These are phyloP conservation scores for Podilymbus podiceps DNA, from an alignment of 2,113 vertebrate species.

Conservation along the genomic window DNA sequence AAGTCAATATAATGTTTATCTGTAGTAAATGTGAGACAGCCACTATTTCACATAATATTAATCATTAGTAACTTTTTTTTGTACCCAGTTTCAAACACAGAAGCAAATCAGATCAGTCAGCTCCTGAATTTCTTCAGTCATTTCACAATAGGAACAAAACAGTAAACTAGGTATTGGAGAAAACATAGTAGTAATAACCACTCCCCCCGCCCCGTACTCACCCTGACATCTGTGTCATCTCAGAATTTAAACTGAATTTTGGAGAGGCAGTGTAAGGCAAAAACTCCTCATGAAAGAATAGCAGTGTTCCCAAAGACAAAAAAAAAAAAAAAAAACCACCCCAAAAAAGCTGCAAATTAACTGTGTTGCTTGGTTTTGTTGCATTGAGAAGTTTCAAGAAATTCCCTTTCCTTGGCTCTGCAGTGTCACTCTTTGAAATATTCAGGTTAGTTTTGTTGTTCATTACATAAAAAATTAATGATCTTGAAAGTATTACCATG, in stretches of 20 bases:
- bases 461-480: conserved; percentile 69
- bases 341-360: not conserved
- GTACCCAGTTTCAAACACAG: not conserved
- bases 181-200: not conserved
- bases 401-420: not conserved
- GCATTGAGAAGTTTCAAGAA: conserved; percentile 12
- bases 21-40: not conserved
- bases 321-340: no score
- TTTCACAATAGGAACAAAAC: not conserved
- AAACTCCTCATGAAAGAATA: not conserved
- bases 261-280: not conserved
- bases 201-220: not conserved
- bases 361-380: not conserved
- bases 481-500: conserved; percentile 64
- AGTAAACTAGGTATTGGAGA: not conserved
- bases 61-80: not conserved
- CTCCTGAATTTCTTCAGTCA: not conserved
- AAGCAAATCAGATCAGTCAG: not conserved
- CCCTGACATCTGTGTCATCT: not conserved
- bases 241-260: not conserved
- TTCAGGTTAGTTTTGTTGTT: conserved; percentile 65
- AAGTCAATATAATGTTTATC: not conserved
- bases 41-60: not conserved
- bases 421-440: conserved; percentile 59
- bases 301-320: not conserved